Evolutionary conservation across 2,888 invertebrate species (phyloP).

Genomic region (Leptinotarsa haldemani): DNA sequence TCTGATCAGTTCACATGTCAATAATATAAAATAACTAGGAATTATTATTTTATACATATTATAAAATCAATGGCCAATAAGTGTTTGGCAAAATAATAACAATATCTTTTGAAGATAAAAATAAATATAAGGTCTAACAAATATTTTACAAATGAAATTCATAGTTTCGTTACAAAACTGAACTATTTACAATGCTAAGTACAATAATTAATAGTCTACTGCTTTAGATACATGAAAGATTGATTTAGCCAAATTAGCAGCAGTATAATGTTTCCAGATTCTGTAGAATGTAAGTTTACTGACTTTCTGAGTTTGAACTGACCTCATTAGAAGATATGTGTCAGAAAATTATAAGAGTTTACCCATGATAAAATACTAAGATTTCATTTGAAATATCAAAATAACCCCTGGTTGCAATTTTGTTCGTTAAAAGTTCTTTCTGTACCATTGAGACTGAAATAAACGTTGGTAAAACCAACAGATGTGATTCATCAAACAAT

Average conservation of each 20-base stretch:
- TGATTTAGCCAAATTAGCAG: not conserved
- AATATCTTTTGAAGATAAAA: conserved; percentile 27
- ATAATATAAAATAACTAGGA: conserved; percentile 9
- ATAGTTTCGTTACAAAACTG: not conserved
- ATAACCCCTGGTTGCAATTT: too few species aligned
- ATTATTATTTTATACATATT: not conserved
- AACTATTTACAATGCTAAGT: conserved; percentile 14
- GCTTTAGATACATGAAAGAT: not conserved
- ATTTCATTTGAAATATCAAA: too few species aligned
- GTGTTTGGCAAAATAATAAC: conserved; percentile 16
- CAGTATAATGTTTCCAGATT: not conserved
- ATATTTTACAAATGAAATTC: conserved; percentile 24
- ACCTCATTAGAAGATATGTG: too few species aligned
- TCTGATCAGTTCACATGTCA: not conserved
- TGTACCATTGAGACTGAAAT: too few species aligned
- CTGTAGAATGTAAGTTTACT: not conserved
- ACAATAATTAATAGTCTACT: conserved; percentile 3
- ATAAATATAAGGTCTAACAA: conserved; percentile 27
- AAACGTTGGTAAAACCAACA: too few species aligned
- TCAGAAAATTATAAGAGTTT: too few species aligned
- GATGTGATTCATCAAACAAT: too few species aligned
- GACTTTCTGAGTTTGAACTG: too few species aligned
- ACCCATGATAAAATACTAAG: too few species aligned
- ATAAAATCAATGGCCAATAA: conserved; percentile 18
- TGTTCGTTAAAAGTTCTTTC: too few species aligned